These are phyloP conservation scores for Meteorus colon DNA, from an alignment of 2,888 invertebrate species.

Conservation along the genomic window DNA sequence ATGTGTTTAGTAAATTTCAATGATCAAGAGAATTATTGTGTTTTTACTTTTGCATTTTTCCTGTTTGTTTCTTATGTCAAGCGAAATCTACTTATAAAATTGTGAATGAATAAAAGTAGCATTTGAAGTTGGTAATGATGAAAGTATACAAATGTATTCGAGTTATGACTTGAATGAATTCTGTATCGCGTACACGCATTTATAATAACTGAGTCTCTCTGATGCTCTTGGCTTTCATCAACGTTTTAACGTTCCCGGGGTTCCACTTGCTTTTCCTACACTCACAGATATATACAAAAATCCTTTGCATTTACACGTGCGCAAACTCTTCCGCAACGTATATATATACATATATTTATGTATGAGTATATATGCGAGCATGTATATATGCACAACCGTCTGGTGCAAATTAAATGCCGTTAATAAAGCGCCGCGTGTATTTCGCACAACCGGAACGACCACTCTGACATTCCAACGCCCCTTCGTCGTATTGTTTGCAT, in stretches of 20 bases:
- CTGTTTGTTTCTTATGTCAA: neutral
- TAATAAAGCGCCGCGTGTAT: conserved; percentile 63
- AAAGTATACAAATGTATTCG: neutral
- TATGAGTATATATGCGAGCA: conserved; percentile 43
- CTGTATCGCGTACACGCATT: neutral
- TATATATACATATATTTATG: conserved; percentile 24
- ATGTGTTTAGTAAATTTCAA: neutral
- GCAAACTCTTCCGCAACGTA: neutral
- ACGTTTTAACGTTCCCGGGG: neutral
- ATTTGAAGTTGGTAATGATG: neutral
- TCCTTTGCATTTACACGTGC: neutral
- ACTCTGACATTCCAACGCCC: conserved; percentile 33
- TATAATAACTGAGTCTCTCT: neutral
- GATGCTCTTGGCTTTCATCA: conserved; percentile 6
- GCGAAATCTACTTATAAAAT: neutral
- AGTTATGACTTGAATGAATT: neutral
- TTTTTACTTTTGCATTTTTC: neutral
- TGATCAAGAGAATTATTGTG: too few relatives aligned
- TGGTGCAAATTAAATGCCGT: conserved; percentile 66
- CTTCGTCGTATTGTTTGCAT: conserved; percentile 34
- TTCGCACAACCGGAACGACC: conserved; percentile 46
- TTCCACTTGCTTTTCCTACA: neutral
- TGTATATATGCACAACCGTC: conserved; percentile 31
- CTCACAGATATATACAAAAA: neutral
- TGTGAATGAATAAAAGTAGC: neutral